Evolutionary conservation across 2,797 vertebrate genomes (phyloP).

Genomic region (Otolemur crassicaudatus): DNA sequence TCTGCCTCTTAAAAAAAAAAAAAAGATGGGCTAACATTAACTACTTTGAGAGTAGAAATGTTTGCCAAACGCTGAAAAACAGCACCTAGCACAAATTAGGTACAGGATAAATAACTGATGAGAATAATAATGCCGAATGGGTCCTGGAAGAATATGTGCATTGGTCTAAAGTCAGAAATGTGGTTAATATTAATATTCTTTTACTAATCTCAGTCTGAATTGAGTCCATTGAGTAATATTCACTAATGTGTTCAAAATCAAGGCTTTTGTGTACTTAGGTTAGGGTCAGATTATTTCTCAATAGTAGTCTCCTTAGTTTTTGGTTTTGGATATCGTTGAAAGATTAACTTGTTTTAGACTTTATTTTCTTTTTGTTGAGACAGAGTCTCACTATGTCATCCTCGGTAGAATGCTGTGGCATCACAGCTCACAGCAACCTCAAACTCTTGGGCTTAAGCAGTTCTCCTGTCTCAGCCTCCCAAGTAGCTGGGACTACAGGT

Average conservation of each 20-base stretch:
- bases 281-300: not conserved
- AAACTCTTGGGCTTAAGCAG: too few relatives aligned
- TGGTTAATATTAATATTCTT: not conserved
- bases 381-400: too few relatives aligned
- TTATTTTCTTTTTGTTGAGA: not conserved
- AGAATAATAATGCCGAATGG: not conserved
- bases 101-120: not conserved
- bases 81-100: too few relatives aligned
- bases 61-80: not conserved
- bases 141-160: not conserved
- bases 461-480: too few relatives aligned
- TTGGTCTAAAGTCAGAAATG: not conserved
- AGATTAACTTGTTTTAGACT: conserved; percentile 30
- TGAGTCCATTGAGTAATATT: not conserved
- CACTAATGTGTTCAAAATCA: not conserved
- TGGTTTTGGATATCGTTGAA: conserved; percentile 26
- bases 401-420: too few relatives aligned
- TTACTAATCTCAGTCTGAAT: not conserved
- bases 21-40: not conserved
- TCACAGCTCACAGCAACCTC: too few relatives aligned
- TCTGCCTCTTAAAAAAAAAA: too few relatives aligned
- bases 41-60: not conserved
- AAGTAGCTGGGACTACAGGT: too few relatives aligned
- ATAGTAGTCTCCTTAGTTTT: not conserved
- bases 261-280: not conserved